These are phyloP conservation scores for Drosophila ambigua DNA, from an alignment of 1,140 invertebrate species.

Conservation along the genomic window DNA sequence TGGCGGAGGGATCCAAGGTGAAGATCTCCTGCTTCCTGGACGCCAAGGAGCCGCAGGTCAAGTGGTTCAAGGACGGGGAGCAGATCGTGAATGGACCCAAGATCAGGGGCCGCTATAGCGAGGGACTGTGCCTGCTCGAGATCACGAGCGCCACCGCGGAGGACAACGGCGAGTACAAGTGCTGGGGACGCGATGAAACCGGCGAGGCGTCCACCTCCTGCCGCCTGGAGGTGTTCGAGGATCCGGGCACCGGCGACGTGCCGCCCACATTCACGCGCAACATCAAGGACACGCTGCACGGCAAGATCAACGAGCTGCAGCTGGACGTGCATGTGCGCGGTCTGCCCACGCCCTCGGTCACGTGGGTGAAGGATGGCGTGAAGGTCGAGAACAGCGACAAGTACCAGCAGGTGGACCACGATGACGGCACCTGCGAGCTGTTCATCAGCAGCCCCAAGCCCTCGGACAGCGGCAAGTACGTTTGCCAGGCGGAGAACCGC, in stretches of 20 bases:
- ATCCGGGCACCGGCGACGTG: conserved; percentile 77
- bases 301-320: conserved; percentile 89
- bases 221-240: conserved; percentile 71
- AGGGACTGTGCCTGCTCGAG: conserved; percentile 87
- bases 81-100: conserved; percentile 82
- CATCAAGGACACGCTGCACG: conserved; percentile 87
- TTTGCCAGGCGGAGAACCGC: conserved; percentile 87
- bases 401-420: conserved; percentile 85
- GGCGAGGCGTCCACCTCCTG: conserved; percentile 74
- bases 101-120: conserved; percentile 85
- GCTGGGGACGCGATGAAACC: conserved; percentile 86
- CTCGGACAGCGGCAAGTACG: conserved; percentile 89
- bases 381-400: conserved; percentile 84
- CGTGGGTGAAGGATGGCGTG: conserved; percentile 91
- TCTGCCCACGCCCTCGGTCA: conserved; percentile 88
- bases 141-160: conserved; percentile 85
- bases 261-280: conserved; percentile 82
- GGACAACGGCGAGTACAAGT: conserved; percentile 88
- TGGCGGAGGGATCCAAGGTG: conserved; percentile 89
- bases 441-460: conserved; percentile 87
- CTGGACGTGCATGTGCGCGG: conserved; percentile 90
- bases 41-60: conserved; percentile 89
- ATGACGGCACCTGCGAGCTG: conserved; percentile 90
- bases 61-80: conserved; percentile 90
- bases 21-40: conserved; percentile 94